A percentile compares a stretch with the other conserved stretches of the same genome.
These are phyloP conservation scores for Sminthurides bifidus DNA, from an alignment of 1,140 invertebrate species.

Conservation along the genomic window DNA sequence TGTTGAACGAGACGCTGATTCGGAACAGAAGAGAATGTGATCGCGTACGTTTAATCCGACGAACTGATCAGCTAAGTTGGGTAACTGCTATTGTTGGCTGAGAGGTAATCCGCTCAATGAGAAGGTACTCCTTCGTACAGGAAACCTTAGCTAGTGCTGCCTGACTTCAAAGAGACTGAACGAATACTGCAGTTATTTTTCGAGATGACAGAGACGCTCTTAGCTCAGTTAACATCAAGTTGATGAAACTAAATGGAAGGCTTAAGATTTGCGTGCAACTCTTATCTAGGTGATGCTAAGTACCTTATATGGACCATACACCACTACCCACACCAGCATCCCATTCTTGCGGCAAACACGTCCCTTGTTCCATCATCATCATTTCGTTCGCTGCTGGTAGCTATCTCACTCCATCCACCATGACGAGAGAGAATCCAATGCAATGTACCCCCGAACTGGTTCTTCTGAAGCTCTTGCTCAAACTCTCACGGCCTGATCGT, in stretches of 20 bases:
- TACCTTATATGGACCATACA: constrained; percentile 19
- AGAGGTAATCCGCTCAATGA: too few relatives aligned
- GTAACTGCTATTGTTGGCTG: background rate
- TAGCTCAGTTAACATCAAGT: constrained; percentile 14
- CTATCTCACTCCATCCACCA: too few relatives aligned
- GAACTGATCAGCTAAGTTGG: background rate
- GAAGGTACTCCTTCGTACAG: too few relatives aligned
- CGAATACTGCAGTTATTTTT: constrained; percentile 2
- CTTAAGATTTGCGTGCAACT: constrained; percentile 17
- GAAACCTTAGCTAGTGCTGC: too few relatives aligned
- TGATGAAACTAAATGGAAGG: constrained; percentile 19
- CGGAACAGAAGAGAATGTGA: background rate
- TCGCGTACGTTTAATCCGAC: background rate
- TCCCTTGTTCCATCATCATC: too few relatives aligned
- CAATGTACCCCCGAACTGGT: too few relatives aligned
- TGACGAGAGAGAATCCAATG: too few relatives aligned
- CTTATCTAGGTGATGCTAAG: constrained; percentile 21
- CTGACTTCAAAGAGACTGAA: background rate
- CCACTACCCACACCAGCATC: constrained; percentile 16
- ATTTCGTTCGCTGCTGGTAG: too few relatives aligned
- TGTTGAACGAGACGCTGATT: background rate
- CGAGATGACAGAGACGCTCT: constrained; percentile 9
- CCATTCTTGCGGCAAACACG: too few relatives aligned
- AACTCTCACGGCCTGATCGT: too few relatives aligned
- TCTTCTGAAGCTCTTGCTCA: too few relatives aligned